Evolutionary conservation across 2,113 vertebrate species (phyloP).

Genomic region (Piliocolobus tephrosceles): DNA sequence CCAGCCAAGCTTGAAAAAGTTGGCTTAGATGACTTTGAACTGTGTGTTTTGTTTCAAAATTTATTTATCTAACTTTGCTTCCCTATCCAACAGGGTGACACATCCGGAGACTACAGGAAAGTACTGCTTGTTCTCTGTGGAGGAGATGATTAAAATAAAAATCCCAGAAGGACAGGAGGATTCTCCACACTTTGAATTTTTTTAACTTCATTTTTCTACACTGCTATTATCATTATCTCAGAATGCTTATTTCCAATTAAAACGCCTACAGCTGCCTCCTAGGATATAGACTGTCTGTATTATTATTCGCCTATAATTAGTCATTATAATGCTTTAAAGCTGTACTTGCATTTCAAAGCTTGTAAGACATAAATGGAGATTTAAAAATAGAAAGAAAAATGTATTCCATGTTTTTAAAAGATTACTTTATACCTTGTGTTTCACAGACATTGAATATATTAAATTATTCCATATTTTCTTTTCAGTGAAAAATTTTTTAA

Average conservation of each 20-base stretch:
- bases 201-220: constrained; percentile 70
- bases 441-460: constrained; percentile 10
- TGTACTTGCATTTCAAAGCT: constrained; percentile 62
- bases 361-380: constrained; percentile 58
- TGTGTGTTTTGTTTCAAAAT: background rate
- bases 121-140: constrained; percentile 94
- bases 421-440: constrained; percentile 4
- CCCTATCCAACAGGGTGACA: constrained; percentile 88
- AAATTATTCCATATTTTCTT: constrained; percentile 39
- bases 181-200: background rate
- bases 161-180: constrained; percentile 17
- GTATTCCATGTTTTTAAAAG: constrained; percentile 5
- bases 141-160: constrained; percentile 85
- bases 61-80: background rate
- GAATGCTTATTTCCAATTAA: constrained; percentile 75
- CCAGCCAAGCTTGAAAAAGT: background rate
- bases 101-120: constrained; percentile 96
- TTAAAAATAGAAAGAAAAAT: constrained; percentile 65
- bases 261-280: constrained; percentile 54
- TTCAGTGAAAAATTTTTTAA: constrained; percentile 43
- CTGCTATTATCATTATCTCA: constrained; percentile 69
- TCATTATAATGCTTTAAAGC: constrained; percentile 64
- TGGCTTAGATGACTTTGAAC: background rate
- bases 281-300: constrained; percentile 13
- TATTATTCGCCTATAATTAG: constrained; percentile 72